Evolutionary conservation across 2,888 invertebrate genomes (phyloP), one percentile per base, ranked within the genome.

Genomic region (Xylota sylvarum): DNA sequence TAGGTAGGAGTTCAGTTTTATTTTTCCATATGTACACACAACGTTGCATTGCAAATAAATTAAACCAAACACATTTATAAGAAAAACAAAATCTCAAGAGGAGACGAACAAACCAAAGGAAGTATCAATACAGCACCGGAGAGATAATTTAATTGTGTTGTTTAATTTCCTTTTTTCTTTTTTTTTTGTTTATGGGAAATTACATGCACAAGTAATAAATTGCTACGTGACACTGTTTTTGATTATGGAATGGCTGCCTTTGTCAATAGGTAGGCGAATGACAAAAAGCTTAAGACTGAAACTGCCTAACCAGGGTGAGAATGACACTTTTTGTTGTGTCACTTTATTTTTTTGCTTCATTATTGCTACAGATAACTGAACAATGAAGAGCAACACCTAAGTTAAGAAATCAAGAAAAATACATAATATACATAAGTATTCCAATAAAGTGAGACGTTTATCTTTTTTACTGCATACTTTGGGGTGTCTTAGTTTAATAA

Each of bases 141-240:
- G 10, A 73, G 43, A 78, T 55, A 70, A 79, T 56, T 83, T 62
- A 83, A 83, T 83, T 83, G 83, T 78, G 35, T 78, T 78, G 67
- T 78, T 74, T 60, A 58, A 40, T 55, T 0, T 43, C 37, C 46
- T 56, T 0, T 32, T 46, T 55, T 56, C 37, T 56, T 72, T 70
- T 64, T 46, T 64, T 70, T 58, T 43, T 73, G 72, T 56, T 6
- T 52, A 78, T 83, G 78, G 78, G 83, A 83, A 83, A 83, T 78
- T 83, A 73, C 72, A 83, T 60, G 65, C 67, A 43, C 65, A 60
- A 40, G 67, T 67, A 50, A 79, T 78, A 83, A 83, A 83, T 73
- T 83, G 72, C 83, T 65, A 83, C 78, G 83, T 83, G 83, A 83
- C 78, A 83, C 78, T 73, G 62, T 73, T 78, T 78, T 78, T 48